Base-by-base conservation (phyloP, 2,888 invertebrate species). In the Steinernema scapterisci region DNA sequence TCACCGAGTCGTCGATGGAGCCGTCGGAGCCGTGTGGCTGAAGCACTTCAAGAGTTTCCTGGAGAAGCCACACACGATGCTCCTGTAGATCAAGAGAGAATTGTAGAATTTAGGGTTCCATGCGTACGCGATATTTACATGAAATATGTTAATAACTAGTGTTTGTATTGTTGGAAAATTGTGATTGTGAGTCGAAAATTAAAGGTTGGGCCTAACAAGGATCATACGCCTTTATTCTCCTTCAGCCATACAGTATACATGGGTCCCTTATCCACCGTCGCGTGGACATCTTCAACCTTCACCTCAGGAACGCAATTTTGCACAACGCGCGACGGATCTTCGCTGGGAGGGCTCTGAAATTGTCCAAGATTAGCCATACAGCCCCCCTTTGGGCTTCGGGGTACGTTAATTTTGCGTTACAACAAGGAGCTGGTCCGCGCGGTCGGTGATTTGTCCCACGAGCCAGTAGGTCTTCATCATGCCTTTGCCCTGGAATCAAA, bases 1-100 rank as follows among this genome's bases (percentile, higher is more conserved):
- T 90, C 99, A 99, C 89, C 91, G 99, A 85, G 95, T 95, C 27
- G 94, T 99, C 7, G 97, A 99, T 89, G 99, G 99, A 71, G 97
- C 97, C 82, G 93, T 99, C 3, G 99, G 96, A 73, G 99, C 99
- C 1, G 92, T 93, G 88, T 99, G 96, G 96, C 91, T 99, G 87
- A 91, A 93, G 85, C 93, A 92, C 72, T 95, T 99, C 90, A 93
- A 92, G 84, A 92, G 92, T 77, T 92, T 92, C 88, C 89, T 99
- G 81, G 96, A 97, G 89, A 93, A 95, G 87, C 99, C 99, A 31
- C 92, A 93, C 82, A 92, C 93, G 79, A 99, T 99, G 93, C 92
- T 99, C 80, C 91, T 97, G 86, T 97, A 92, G 77, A 54, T 27
- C 19, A 38, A 9, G 9, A 9, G 9, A 9, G 38, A 48, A 7